Evolutionary conservation across 2,113 vertebrate genomes (phyloP), one percentile per base, ranked within the genome.

Genomic region (Genyomyrus donnyi): DNA sequence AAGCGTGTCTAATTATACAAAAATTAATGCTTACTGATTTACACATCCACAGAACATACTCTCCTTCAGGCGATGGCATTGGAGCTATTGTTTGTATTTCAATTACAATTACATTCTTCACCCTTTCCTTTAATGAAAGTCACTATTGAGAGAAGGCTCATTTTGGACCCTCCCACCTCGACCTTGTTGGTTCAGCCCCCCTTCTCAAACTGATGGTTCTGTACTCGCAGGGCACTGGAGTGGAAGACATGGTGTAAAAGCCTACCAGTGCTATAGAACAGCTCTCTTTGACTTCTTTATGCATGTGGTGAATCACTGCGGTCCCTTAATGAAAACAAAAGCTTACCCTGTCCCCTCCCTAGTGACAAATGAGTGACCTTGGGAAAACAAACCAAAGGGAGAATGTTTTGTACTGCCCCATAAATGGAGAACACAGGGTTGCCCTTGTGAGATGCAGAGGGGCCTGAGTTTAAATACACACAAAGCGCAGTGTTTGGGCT

Each of bases 401-500:
- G 31, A 56, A 53, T 52, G 85, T 52, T 87, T 87, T 87, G 85
- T 87, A 52, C 27, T 50, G 49, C 49, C 45, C 27, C 49, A 87
- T 86, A 52, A 87, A 53, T 50, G 11, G 49, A 46, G 58, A 31
- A 56, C 46, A 31, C 45, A 27, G 58, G n/a, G 56, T 48, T 17
- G 88, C 56, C 87, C 56, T 89, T 48, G n/a, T 89, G 83, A 85
- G 83, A 48, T n/a, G 39, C 89, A 85, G 13, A 62, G 83, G 10
- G 48, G 87, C 50, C 48, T 83, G 21, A 87, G 88, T 88, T 88
- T 48, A 83, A 50, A 42, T 89, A 80, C 70, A 87, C 50, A 83
- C 50, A 62, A 80, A 89, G 31, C 50, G 11, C 88, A 74, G 31
- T 90, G 89, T 92, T 93, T 92, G 91, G 88, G 53, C 50, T 80